phyloP scores from a whole-genome alignment of 2,113 vertebrate genomes.

The Lasiurus borealis region DNA sequence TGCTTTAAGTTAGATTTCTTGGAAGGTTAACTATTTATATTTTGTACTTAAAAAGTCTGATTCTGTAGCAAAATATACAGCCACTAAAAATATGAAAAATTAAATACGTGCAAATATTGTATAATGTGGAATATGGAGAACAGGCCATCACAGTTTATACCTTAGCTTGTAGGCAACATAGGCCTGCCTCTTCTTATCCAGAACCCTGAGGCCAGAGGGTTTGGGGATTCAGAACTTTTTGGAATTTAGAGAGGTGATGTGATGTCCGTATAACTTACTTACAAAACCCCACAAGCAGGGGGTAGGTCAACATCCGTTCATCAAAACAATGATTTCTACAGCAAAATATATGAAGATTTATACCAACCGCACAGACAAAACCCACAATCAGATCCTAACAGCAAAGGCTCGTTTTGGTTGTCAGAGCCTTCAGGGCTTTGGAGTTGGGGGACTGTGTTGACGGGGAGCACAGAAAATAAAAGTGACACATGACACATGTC shows the following conservation, averaged over 20 bases:
- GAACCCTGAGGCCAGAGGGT: background rate
- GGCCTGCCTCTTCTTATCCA: background rate
- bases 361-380: background rate
- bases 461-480: background rate
- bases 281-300: background rate
- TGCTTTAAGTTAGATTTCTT: background rate
- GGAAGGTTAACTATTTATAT: background rate
- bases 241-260: background rate
- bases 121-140: background rate
- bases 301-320: background rate
- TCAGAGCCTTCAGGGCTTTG: background rate
- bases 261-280: background rate
- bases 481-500: fast-evolving
- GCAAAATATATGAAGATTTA: background rate
- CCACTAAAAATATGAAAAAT: background rate
- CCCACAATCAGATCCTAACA: background rate
- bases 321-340: background rate
- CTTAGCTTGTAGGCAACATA: background rate
- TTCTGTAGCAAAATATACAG: background rate
- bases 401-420: background rate
- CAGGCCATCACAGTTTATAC: background rate
- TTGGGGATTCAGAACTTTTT: background rate
- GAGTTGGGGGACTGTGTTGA: background rate
- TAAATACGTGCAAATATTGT: background rate
- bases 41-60: constrained; percentile 1